Evolutionary conservation across 2,888 invertebrate genomes (phyloP).

Genomic region (Synanthedon myopaeformis): DNA sequence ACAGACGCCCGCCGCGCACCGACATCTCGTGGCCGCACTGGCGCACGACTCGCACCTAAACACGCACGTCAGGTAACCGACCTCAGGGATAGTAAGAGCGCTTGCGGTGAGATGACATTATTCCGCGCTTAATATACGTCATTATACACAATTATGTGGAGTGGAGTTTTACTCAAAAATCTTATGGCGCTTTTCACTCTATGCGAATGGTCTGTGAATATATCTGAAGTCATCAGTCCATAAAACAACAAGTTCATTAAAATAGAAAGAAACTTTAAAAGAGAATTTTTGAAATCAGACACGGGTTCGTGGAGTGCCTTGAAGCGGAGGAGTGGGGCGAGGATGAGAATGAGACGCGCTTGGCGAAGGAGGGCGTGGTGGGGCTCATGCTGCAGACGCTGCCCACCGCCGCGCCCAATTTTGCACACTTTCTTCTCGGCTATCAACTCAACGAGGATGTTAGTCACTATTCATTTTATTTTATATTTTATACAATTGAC

Average conservation of each 20-base stretch:
- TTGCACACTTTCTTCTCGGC: slow-evolving; percentile 89
- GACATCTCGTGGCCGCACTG: slow-evolving; percentile 73
- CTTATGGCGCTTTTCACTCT: too few relatives aligned
- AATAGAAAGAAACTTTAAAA: too few relatives aligned
- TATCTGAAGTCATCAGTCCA: too few relatives aligned
- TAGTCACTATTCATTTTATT: neutral
- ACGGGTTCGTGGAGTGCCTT: slow-evolving; percentile 89
- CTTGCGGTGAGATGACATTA: too few relatives aligned
- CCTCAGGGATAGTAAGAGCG: too few relatives aligned
- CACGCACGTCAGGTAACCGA: slow-evolving; percentile 61
- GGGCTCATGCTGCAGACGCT: slow-evolving; percentile 82
- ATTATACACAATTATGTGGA: too few relatives aligned
- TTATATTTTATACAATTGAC: too few relatives aligned
- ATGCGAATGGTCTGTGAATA: too few relatives aligned
- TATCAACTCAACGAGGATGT: slow-evolving; percentile 85
- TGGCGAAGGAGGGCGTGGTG: slow-evolving; percentile 79
- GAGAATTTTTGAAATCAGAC: slow-evolving; percentile 30
- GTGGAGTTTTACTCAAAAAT: too few relatives aligned
- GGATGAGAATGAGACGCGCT: slow-evolving; percentile 22
- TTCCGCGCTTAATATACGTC: too few relatives aligned
- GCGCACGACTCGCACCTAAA: slow-evolving; percentile 72
- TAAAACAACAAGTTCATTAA: too few relatives aligned
- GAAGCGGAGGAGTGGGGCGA: slow-evolving; percentile 72
- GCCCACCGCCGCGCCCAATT: slow-evolving; percentile 82
- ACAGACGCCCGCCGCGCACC: slow-evolving; percentile 67